These are phyloP conservation scores for Lucinisca nassula DNA, from an alignment of 2,888 invertebrate species.

Conservation along the genomic window DNA sequence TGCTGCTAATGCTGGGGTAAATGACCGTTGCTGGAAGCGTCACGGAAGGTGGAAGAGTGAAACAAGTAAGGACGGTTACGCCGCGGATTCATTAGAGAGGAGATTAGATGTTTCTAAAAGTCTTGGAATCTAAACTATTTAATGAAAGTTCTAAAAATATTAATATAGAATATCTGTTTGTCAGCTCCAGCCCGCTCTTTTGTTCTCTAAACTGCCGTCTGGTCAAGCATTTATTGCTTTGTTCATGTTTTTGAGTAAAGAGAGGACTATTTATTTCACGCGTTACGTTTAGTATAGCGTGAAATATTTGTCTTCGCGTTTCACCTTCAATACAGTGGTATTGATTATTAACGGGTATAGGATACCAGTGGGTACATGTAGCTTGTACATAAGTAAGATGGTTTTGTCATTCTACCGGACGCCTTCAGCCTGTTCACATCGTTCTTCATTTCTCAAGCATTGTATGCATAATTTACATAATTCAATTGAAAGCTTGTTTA, in stretches of 20 bases:
- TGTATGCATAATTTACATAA: too few relatives aligned
- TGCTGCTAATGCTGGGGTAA: slow-evolving; percentile 34
- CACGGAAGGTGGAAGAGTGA: slow-evolving; percentile 34
- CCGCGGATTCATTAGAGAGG: neutral
- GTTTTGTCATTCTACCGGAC: neutral
- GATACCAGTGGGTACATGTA: neutral
- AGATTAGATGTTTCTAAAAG: neutral
- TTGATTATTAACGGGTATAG: neutral
- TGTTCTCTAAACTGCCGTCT: neutral
- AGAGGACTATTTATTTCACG: neutral
- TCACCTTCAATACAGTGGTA: too few relatives aligned
- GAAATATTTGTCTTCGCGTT: neutral
- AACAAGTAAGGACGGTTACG: neutral
- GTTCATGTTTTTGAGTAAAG: neutral
- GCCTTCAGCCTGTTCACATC: neutral
- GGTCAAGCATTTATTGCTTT: neutral
- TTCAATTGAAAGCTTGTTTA: too few relatives aligned
- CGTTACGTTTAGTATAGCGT: neutral
- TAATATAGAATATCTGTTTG: too few relatives aligned
- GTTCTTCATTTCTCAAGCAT: too few relatives aligned
- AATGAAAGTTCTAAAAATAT: too few relatives aligned
- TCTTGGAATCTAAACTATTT: neutral
- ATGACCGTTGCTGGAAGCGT: slow-evolving; percentile 34
- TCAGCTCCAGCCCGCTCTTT: neutral
- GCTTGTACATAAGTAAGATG: neutral